A percentile compares a stretch with the other conserved stretches of the same genome.
Evolutionary conservation across 1,140 invertebrate species (phyloP).

Genomic region (Caenorhabditis remanei): DNA sequence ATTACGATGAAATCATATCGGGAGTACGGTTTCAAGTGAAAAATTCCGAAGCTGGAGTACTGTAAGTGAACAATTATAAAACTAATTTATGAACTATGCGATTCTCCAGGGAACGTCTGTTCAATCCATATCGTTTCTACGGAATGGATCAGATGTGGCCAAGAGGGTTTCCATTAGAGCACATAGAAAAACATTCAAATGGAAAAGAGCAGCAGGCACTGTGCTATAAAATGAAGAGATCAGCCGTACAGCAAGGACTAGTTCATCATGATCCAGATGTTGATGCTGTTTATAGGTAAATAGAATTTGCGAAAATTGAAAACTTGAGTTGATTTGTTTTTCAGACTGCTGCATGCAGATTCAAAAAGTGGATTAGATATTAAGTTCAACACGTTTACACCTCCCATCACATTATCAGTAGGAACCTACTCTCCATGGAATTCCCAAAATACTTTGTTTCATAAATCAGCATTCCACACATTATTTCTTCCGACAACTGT

Average conservation of each 20-base stretch:
- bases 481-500: slow-evolving; percentile 71
- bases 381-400: slow-evolving; percentile 51
- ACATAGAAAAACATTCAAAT: slow-evolving; percentile 44
- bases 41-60: background rate
- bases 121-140: slow-evolving; percentile 46
- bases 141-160: slow-evolving; percentile 52
- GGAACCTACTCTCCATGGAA: slow-evolving; percentile 75
- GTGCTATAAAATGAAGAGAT: slow-evolving; percentile 59
- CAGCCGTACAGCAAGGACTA: slow-evolving; percentile 77
- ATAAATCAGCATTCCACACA: slow-evolving; percentile 75
- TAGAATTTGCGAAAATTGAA: background rate
- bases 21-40: background rate
- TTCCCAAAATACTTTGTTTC: slow-evolving; percentile 78
- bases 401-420: slow-evolving; percentile 62
- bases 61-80: background rate
- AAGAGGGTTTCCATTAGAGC: background rate
- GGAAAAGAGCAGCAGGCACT: background rate
- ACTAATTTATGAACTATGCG: background rate
- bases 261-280: slow-evolving; percentile 78
- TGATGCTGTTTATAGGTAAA: slow-evolving; percentile 76
- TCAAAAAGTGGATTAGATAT: slow-evolving; percentile 29
- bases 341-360: slow-evolving; percentile 47
- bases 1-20: slow-evolving; percentile 3
- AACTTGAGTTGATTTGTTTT: slow-evolving; percentile 60
- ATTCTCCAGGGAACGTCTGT: slow-evolving; percentile 7